Evolutionary conservation across 23 tunicate genomes (phyloP).

Genomic region (Aplidium turbinatum): DNA sequence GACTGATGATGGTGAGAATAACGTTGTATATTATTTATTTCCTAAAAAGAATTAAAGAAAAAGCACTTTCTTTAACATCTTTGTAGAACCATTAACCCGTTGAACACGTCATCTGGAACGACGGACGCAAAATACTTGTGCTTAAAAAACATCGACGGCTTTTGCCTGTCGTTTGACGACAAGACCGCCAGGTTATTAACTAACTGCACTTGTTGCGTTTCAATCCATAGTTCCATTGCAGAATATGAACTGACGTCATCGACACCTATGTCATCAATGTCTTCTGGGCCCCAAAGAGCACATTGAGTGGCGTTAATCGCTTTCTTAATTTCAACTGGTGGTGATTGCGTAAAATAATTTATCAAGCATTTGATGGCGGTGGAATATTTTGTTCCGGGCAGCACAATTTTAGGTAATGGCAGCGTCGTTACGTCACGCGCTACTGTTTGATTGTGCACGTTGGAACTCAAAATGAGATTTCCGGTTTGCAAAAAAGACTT

Average conservation of each 20-base stretch:
- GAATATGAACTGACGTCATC: constrained; percentile 63
- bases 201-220: constrained; percentile 85
- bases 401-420: constrained; percentile 29
- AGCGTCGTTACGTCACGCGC: constrained; percentile 36
- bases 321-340: constrained; percentile 37
- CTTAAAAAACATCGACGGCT: constrained; percentile 48
- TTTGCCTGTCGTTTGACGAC: constrained; percentile 41
- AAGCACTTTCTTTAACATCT: constrained; percentile 49
- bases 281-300: constrained; percentile 95
- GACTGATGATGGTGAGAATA: too few species aligned
- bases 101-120: constrained; percentile 44
- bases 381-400: constrained; percentile 61
- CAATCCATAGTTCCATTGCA: constrained; percentile 80
- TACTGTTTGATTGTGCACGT: constrained; percentile 10
- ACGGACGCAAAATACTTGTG: constrained; percentile 74
- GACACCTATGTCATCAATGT: constrained; percentile 55
- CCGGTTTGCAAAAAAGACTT: constrained; percentile 47
- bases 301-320: constrained; percentile 67
- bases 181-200: constrained; percentile 85
- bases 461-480: not conserved
- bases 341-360: constrained; percentile 40
- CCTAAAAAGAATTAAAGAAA: too few species aligned
- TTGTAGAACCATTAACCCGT: constrained; percentile 51
- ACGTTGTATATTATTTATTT: too few species aligned
- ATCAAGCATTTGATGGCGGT: constrained; percentile 63